phyloP scores from a whole-genome alignment of 2,113 vertebrate genomes.

The Phrynocephalus versicolor region DNA sequence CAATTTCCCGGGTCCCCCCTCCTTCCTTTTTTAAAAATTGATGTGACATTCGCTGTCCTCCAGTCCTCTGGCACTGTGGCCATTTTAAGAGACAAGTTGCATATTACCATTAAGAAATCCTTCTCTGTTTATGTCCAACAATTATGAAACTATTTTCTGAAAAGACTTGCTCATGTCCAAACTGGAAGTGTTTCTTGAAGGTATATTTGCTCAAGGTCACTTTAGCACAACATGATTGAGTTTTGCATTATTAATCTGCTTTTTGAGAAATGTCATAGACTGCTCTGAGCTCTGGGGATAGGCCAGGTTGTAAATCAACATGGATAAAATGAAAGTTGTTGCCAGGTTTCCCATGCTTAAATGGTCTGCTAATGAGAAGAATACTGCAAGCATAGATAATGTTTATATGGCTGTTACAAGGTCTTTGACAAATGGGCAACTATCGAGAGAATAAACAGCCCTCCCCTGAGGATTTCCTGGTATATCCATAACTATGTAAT shows the following conservation, averaged over 20 bases:
- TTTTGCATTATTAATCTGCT: slow-evolving; percentile 14
- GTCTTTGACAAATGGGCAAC: slow-evolving; percentile 3
- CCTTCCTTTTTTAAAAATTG: no score
- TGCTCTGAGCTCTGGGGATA: background rate
- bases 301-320: background rate
- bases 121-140: no score
- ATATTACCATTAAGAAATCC: no score
- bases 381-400: background rate
- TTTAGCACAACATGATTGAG: background rate
- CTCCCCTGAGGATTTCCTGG: background rate
- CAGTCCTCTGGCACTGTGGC: no score
- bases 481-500: background rate
- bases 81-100: no score
- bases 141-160: background rate
- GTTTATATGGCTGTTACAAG: background rate
- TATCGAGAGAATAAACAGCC: background rate
- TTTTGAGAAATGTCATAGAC: slow-evolving; percentile 1
- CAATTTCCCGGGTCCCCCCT: no score
- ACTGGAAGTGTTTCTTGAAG: background rate
- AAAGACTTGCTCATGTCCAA: background rate
- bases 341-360: background rate
- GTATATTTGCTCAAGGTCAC: slow-evolving; percentile 12
- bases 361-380: background rate
- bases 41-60: no score
- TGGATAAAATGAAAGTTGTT: slow-evolving; percentile 3